These are phyloP conservation scores for Sitta europaea DNA, from an alignment of 2,113 vertebrate species.

Conservation along the genomic window DNA sequence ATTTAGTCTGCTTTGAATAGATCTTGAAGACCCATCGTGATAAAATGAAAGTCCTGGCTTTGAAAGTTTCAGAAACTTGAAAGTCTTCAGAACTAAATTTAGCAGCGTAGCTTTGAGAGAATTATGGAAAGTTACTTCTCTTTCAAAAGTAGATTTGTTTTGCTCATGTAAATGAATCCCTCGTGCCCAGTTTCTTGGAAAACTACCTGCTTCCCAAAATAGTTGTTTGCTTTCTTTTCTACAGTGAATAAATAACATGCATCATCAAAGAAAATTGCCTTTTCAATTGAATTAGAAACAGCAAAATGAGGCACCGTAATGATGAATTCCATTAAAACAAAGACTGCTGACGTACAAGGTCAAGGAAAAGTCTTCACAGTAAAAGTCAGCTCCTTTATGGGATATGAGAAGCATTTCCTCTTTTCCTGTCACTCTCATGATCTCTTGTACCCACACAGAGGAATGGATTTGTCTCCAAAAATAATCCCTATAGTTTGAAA, in stretches of 20 bases:
- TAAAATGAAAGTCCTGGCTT: background rate
- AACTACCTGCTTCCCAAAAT: slow-evolving; percentile 23
- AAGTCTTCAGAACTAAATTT: slow-evolving; percentile 25
- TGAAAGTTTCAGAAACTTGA: background rate
- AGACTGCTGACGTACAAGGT: slow-evolving; percentile 38
- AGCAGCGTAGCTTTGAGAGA: background rate
- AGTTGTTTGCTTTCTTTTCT: slow-evolving; percentile 26
- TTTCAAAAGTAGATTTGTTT: slow-evolving; percentile 25
- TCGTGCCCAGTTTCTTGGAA: slow-evolving; percentile 21
- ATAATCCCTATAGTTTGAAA: background rate
- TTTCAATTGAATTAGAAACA: slow-evolving; percentile 59
- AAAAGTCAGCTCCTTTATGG: background rate
- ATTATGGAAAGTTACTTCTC: slow-evolving; percentile 2
- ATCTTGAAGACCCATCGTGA: background rate
- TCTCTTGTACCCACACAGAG: background rate
- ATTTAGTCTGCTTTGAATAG: background rate
- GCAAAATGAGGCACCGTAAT: slow-evolving; percentile 29
- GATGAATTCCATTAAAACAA: slow-evolving; percentile 55
- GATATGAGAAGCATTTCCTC: background rate
- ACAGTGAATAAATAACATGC: slow-evolving; percentile 34
- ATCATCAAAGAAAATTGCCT: slow-evolving; percentile 69
- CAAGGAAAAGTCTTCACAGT: slow-evolving; percentile 22
- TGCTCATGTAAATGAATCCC: slow-evolving; percentile 57
- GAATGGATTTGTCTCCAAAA: background rate
- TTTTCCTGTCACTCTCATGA: background rate